phyloP scores from a whole-genome alignment of 2,797 vertebrate species.

The Ctenochaetus hawaiiensis region DNA sequence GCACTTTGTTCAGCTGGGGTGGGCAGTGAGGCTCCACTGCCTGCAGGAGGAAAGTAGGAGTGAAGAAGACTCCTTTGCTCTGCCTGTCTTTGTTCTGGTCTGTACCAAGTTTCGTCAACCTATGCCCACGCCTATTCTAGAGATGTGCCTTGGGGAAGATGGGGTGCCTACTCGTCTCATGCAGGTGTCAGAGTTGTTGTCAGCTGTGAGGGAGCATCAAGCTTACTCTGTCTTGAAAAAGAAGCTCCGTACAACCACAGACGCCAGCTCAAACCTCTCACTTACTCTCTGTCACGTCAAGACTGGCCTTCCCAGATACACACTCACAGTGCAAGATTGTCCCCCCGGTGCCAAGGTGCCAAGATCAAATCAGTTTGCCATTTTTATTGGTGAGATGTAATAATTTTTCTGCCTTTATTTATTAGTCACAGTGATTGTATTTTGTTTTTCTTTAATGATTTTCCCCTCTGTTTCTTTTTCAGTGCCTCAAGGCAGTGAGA shows the following conservation, averaged over 20 bases:
- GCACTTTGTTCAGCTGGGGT: slow-evolving; percentile 91
- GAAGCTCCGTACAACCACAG: slow-evolving; percentile 88
- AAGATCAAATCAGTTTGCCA: slow-evolving; percentile 91
- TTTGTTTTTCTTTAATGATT: neutral
- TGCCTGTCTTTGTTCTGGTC: slow-evolving; percentile 93
- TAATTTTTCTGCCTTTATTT: neutral
- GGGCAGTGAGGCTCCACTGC: slow-evolving; percentile 93
- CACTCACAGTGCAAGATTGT: slow-evolving; percentile 91
- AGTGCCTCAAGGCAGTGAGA: slow-evolving; percentile 97
- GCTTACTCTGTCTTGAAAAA: slow-evolving; percentile 91
- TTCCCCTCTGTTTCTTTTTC: neutral
- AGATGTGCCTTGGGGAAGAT: slow-evolving; percentile 85
- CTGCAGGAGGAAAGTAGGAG: slow-evolving; percentile 77
- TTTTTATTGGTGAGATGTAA: slow-evolving; percentile 93
- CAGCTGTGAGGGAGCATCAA: slow-evolving; percentile 90
- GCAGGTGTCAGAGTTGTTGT: slow-evolving; percentile 82
- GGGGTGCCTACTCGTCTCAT: slow-evolving; percentile 84
- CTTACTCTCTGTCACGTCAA: slow-evolving; percentile 90
- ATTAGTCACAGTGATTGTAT: neutral
- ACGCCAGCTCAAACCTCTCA: slow-evolving; percentile 69
- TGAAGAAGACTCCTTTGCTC: slow-evolving; percentile 85
- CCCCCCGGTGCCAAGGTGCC: slow-evolving; percentile 86
- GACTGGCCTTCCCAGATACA: slow-evolving; percentile 90
- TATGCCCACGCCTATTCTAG: slow-evolving; percentile 80
- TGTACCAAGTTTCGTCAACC: slow-evolving; percentile 95